These are phyloP conservation scores for Achatina immaculata DNA, from an alignment of 1,140 invertebrate species.

Conservation along the genomic window DNA sequence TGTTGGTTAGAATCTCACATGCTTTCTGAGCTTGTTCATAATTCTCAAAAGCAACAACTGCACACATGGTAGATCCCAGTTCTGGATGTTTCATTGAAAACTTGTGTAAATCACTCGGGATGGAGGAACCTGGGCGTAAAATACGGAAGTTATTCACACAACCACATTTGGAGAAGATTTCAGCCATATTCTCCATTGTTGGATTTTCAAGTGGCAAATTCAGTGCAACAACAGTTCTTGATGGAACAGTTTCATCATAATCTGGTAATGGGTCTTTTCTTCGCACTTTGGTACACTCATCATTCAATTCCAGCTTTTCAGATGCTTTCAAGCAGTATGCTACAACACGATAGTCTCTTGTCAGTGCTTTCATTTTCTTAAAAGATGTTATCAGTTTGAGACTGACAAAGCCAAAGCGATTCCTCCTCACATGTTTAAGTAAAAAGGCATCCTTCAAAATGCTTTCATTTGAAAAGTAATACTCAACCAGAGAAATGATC, in stretches of 20 bases:
- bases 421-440: conserved; percentile 91
- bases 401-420: conserved; percentile 95
- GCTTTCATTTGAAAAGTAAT: conserved; percentile 94
- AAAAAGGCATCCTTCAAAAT: conserved; percentile 95
- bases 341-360: conserved; percentile 93
- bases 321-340: conserved; percentile 84
- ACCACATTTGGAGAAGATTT: conserved; percentile 87
- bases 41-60: conserved; percentile 89
- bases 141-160: conserved; percentile 89
- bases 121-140: conserved; percentile 85
- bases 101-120: conserved; percentile 88
- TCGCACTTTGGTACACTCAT: conserved; percentile 88
- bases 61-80: conserved; percentile 84
- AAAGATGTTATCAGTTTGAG: conserved; percentile 91
- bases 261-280: conserved; percentile 86
- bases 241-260: conserved; percentile 90
- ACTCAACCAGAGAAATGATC: conserved; percentile 73
- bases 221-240: conserved; percentile 90
- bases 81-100: conserved; percentile 92
- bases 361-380: conserved; percentile 83
- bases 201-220: conserved; percentile 86
- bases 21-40: conserved; percentile 87
- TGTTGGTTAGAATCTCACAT: conserved; percentile 73
- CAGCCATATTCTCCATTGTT: conserved; percentile 87
- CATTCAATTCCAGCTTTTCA: conserved; percentile 88